Evolutionary conservation across 2,797 vertebrate genomes (phyloP), one percentile per base, ranked within the genome.

Genomic region (Onychomys torridus): DNA sequence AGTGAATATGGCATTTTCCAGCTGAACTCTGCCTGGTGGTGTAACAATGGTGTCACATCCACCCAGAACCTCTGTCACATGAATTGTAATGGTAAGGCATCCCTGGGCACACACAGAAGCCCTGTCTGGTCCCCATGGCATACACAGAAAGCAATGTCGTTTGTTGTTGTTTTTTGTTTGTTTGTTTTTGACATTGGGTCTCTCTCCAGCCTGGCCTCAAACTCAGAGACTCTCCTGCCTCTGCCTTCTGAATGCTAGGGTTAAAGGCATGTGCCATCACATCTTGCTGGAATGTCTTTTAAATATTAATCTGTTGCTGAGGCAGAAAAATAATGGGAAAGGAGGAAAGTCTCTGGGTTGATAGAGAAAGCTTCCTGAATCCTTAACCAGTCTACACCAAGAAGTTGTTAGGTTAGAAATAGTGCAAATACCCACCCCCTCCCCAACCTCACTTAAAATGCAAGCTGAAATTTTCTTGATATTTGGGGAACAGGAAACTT

Each of bases 1-100:
- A 99, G 98, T 0, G 98, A 99, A 95, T 99, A 99, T 0, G 99
- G 99, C 84, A 99, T 99, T 97, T 99, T 99, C 97, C 99, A 99
- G 98, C 98, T 99, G 96, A 99, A 99, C 98, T 99, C 98, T 23
- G 98, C 98, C 52, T 99, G 96, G 96, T 99, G 99, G 99, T 99
- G 99, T 91, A 19, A 96, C 5, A 94, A 99, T 25, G 96, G 92
- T 0, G 6, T 2, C 1, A 98, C 82, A 40, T 67, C 96, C 4
- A 67, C 96, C 2, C 67, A 82, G 17, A 99, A 99, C 40, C 98
- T 40, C n/a, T 99, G 99, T 83, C 14, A 94, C 61, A 98, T 99
- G 21, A 2, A 19, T 0, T 99, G 99, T 90, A 29, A 4, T 1
- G 96, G 99, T 99, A 75, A 98, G 98, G 13, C 37, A 85, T 46